A percentile compares a stretch with the other conserved stretches of the same genome.
phyloP scores from a whole-genome alignment of 2,113 vertebrate genomes.

The Thomomys bottae region DNA sequence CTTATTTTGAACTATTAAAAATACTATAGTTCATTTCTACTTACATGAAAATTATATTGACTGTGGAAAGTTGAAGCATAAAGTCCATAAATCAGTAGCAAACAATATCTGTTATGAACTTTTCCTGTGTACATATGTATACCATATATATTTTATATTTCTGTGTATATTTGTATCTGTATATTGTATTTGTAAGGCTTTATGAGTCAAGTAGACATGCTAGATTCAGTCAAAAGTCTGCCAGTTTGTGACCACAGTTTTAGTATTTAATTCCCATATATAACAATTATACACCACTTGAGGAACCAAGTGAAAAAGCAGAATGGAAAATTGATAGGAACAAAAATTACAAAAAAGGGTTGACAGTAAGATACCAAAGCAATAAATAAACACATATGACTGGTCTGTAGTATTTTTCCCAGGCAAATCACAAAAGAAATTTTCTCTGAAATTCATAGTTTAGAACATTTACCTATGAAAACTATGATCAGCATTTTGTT shows the following conservation, averaged over 20 bases:
- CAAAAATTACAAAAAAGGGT: background rate
- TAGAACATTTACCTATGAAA: background rate
- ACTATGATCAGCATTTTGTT: background rate
- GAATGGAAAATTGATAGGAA: background rate
- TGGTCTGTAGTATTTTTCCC: background rate
- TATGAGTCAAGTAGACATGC: background rate
- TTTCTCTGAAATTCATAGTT: slow-evolving; percentile 4
- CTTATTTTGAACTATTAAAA: slow-evolving; percentile 18
- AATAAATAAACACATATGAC: background rate
- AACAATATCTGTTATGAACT: background rate
- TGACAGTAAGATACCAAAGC: background rate
- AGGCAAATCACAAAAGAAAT: background rate
- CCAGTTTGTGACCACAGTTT: background rate
- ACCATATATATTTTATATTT: background rate
- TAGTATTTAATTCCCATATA: slow-evolving; percentile 18
- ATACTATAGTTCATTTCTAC: slow-evolving; percentile 8
- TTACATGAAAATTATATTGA: background rate
- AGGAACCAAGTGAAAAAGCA: background rate
- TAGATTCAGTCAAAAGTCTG: background rate
- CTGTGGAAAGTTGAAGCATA: background rate
- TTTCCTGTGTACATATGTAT: background rate
- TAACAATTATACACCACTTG: background rate
- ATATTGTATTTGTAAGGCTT: background rate
- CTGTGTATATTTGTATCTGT: background rate
- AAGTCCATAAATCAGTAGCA: background rate